A percentile compares a stretch with the other conserved stretches of the same genome.
phyloP scores from a whole-genome alignment of 2,113 vertebrate species.

The Eudyptes chrysolophus region DNA sequence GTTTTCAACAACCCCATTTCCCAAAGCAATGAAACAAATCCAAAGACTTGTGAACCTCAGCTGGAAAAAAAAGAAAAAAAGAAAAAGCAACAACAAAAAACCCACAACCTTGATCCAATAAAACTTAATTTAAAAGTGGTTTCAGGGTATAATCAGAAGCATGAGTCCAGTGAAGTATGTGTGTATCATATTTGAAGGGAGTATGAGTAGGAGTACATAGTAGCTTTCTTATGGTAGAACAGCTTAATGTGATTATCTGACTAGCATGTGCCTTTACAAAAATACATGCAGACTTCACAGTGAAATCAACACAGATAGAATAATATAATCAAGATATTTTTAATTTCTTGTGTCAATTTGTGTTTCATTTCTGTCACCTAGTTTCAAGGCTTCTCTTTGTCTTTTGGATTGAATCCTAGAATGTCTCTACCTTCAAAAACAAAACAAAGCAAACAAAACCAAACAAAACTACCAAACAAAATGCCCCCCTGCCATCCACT shows the following conservation, averaged over 20 bases:
- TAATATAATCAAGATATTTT: not conserved
- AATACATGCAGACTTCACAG: not conserved
- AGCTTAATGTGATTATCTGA: not conserved
- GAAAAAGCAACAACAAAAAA: not conserved
- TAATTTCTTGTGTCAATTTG: not conserved
- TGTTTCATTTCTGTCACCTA: not conserved
- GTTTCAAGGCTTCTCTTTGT: not conserved
- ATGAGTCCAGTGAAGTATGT: not conserved
- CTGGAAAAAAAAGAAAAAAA: not conserved
- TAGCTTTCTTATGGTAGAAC: not conserved
- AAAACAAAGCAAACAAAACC: not conserved
- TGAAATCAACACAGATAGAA: not conserved
- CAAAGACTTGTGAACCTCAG: not conserved
- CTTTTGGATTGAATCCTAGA: not conserved
- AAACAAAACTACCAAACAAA: not conserved
- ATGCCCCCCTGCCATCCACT: rapidly evolving
- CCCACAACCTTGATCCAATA: not conserved
- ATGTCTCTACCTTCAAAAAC: not conserved
- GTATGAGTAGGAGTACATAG: not conserved
- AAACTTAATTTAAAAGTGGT: not conserved
- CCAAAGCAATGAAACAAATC: not conserved
- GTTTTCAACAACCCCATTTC: not conserved
- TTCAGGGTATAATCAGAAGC: not conserved
- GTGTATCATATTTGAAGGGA: not conserved
- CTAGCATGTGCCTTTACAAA: not conserved